Conservation (phyloP, 2,888 invertebrate species). For the Zygogramma bicolorata region DNA sequence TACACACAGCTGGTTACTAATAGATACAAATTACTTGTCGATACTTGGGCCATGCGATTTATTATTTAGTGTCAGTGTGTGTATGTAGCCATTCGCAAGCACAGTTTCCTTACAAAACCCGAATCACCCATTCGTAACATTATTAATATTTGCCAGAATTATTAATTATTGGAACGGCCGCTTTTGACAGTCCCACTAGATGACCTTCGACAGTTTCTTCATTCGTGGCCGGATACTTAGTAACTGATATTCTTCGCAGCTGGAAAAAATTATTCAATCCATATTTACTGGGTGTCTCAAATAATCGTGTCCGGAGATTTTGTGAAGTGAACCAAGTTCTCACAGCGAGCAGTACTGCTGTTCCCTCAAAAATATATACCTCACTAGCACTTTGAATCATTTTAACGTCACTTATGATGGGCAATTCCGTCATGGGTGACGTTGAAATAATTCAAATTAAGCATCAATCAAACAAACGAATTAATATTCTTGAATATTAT, state of each 20-base stretch:
- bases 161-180: constrained; percentile 51
- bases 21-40: constrained; percentile 2
- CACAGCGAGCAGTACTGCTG: too few species aligned
- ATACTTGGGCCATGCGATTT: not conserved
- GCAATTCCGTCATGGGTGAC: too few species aligned
- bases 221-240: constrained; percentile 3
- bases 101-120: not conserved
- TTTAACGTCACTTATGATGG: too few species aligned
- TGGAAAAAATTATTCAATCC: not conserved
- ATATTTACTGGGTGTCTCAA: not conserved
- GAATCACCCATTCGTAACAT: constrained; percentile 31
- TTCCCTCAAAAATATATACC: too few species aligned
- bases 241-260: not conserved
- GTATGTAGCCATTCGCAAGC: not conserved
- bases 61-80: not conserved
- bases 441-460: too few species aligned
- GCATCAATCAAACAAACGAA: too few species aligned
- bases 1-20: not conserved
- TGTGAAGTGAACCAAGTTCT: too few species aligned
- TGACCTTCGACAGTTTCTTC: constrained; percentile 23
- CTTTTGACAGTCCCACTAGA: constrained; percentile 48
- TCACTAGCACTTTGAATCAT: too few species aligned
- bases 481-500: too few species aligned
- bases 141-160: constrained; percentile 42
- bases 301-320: not conserved